These are phyloP conservation scores for Lasioglossum lativentre DNA, from an alignment of 2,888 invertebrate species.

Conservation along the genomic window DNA sequence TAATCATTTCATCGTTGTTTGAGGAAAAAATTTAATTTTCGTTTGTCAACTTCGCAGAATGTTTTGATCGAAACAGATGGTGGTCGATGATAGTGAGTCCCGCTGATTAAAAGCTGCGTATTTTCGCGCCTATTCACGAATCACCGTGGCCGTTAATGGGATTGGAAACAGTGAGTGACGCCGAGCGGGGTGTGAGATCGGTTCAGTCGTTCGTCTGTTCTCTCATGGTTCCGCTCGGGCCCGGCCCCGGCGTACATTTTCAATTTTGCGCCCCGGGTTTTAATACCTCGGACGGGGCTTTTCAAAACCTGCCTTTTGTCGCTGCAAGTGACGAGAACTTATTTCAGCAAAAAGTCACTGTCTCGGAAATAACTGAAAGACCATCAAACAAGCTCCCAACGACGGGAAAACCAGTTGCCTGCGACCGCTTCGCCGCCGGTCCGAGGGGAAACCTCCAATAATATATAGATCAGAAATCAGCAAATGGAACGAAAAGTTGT, in stretches of 20 bases:
- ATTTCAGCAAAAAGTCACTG: constrained; percentile 59
- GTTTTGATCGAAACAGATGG: constrained; percentile 67
- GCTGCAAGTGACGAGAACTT: constrained; percentile 66
- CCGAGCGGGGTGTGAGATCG: constrained; percentile 66
- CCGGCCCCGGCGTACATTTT: constrained; percentile 62
- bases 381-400: constrained; percentile 44
- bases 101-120: constrained; percentile 76
- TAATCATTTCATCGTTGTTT: not conserved
- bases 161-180: constrained; percentile 74
- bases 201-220: constrained; percentile 62
- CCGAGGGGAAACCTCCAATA: constrained; percentile 9
- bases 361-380: constrained; percentile 50
- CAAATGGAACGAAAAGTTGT: constrained; percentile 27
- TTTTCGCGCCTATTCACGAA: constrained; percentile 72
- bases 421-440: too few relatives aligned
- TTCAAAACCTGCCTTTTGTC: constrained; percentile 67
- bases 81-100: constrained; percentile 71
- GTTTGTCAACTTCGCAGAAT: constrained; percentile 56
- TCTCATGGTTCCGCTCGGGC: constrained; percentile 49
- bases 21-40: constrained; percentile 32
- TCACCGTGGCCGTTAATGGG: constrained; percentile 74
- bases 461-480: constrained; percentile 37
- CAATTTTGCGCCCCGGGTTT: constrained; percentile 64
- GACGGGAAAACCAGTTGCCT: constrained; percentile 8
- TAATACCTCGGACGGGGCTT: constrained; percentile 64